phyloP scores from a whole-genome alignment of 2,797 vertebrate genomes.

The Falco naumanni region DNA sequence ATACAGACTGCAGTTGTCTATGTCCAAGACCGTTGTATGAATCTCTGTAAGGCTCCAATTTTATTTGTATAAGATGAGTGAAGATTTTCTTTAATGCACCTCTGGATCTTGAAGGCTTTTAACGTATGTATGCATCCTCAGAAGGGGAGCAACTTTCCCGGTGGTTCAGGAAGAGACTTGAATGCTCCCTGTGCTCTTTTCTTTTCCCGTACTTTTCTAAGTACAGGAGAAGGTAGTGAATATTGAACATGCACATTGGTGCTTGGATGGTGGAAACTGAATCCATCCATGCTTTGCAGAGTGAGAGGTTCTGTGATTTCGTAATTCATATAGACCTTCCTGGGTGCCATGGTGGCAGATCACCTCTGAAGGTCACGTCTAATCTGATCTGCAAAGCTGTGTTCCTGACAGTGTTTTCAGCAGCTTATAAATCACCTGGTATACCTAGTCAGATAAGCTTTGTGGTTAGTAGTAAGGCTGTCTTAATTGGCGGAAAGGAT shows the following conservation, averaged over 20 bases:
- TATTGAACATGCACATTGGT: fast-evolving
- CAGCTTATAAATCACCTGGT: slow-evolving; percentile 6
- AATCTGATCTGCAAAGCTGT: slow-evolving; percentile 52
- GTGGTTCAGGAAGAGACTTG: neutral
- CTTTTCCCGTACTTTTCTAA: neutral
- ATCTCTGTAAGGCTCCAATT: neutral
- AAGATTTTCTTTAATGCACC: neutral
- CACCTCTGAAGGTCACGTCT: slow-evolving; percentile 30
- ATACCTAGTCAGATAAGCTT: slow-evolving; percentile 31
- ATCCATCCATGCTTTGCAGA: neutral
- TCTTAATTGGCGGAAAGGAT: neutral
- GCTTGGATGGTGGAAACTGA: neutral
- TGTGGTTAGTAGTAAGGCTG: neutral
- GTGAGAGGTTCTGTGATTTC: neutral
- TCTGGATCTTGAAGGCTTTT: neutral
- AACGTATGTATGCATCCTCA: fast-evolving
- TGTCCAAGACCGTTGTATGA: neutral
- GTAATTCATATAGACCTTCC: neutral
- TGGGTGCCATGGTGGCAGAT: neutral
- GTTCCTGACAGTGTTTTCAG: slow-evolving; percentile 43
- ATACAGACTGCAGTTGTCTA: neutral
- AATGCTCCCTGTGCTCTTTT: neutral
- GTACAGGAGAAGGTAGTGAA: neutral
- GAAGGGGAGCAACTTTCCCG: fast-evolving
- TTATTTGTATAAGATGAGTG: neutral